Percentiles rank a stretch among this genome's conserved stretches.
Conservation (phyloP, 1,140 invertebrate genomes). For the Plectus sambesii region DNA sequence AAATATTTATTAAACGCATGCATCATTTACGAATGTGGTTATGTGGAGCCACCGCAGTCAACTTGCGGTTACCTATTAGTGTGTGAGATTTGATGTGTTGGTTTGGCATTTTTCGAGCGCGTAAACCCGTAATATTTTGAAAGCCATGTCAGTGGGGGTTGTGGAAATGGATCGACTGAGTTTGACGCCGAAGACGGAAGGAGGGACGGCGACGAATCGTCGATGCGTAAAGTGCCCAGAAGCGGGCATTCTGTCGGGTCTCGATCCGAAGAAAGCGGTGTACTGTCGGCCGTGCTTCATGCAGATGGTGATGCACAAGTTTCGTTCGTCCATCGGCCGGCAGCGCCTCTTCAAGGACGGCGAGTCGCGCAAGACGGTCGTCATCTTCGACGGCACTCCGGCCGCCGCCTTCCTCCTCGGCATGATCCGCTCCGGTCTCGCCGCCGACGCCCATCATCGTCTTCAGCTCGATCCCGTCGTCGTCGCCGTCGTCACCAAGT, state of each 20-base stretch:
- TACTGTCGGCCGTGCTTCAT: slow-evolving; percentile 22
- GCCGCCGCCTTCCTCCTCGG: slow-evolving; percentile 10
- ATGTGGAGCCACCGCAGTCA: too few species aligned
- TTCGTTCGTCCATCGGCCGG: slow-evolving; percentile 18
- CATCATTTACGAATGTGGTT: too few species aligned
- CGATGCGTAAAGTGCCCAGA: slow-evolving; percentile 24
- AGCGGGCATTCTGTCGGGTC: slow-evolving; percentile 10
- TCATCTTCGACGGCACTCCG: slow-evolving; percentile 9
- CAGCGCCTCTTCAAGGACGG: slow-evolving; percentile 16
- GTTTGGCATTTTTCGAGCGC: too few species aligned
- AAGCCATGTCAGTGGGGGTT: too few species aligned
- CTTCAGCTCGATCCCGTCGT: slow-evolving; percentile 7
- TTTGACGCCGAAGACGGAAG: too few species aligned
- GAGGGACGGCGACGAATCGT: too few species aligned
- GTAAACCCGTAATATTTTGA: too few species aligned
- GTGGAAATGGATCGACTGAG: too few species aligned
- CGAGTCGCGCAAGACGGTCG: slow-evolving; percentile 11
- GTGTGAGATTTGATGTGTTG: too few species aligned
- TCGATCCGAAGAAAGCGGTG: slow-evolving; percentile 20
- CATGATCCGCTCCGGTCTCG: slow-evolving; percentile 16
- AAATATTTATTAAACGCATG: too few species aligned
- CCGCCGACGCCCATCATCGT: slow-evolving; percentile 9
- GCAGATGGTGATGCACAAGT: slow-evolving; percentile 24
- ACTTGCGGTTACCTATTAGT: too few species aligned
- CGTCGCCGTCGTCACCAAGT: neutral